Evolutionary conservation across 1,140 invertebrate genomes (phyloP).

Genomic region (Conopomorpha cramerella): DNA sequence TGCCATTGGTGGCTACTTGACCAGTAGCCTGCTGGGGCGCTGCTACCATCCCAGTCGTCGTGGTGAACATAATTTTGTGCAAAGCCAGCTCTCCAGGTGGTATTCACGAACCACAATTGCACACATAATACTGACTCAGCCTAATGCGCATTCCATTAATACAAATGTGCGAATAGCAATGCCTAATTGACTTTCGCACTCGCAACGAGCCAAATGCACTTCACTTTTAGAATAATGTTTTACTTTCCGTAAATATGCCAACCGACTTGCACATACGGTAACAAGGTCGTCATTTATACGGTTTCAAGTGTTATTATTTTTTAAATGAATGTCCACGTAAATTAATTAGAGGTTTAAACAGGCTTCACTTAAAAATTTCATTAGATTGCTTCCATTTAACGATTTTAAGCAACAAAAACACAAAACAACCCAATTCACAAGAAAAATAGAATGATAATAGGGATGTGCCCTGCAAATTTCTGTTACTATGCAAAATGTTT

Average conservation of each 20-base stretch:
- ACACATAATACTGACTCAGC: slow-evolving; percentile 44
- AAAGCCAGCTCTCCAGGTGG: slow-evolving; percentile 40
- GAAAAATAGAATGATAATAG: slow-evolving; percentile 16
- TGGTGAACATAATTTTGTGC: slow-evolving; percentile 40
- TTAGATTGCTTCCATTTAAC: slow-evolving; percentile 9
- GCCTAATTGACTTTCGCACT: no score
- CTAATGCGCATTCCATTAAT: slow-evolving; percentile 20
- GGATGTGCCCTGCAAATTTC: no score
- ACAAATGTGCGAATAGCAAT: no score
- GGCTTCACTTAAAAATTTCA: slow-evolving; percentile 6
- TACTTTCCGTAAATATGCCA: no score
- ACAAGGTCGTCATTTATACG: slow-evolving; percentile 29
- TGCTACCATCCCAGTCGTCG: slow-evolving; percentile 46
- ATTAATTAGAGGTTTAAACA: no score
- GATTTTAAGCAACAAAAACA: slow-evolving; percentile 16
- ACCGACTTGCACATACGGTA: no score
- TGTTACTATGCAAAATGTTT: no score
- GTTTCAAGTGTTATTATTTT: slow-evolving; percentile 7
- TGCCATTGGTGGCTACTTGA: slow-evolving; percentile 39
- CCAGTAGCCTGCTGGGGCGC: slow-evolving; percentile 39
- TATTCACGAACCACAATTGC: slow-evolving; percentile 38
- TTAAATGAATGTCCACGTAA: no score
- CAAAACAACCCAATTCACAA: slow-evolving; percentile 26
- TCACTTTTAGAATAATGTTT: no score
- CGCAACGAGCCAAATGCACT: no score